phyloP scores from a whole-genome alignment of 2,888 invertebrate genomes.

The Harpalus rubripes region DNA sequence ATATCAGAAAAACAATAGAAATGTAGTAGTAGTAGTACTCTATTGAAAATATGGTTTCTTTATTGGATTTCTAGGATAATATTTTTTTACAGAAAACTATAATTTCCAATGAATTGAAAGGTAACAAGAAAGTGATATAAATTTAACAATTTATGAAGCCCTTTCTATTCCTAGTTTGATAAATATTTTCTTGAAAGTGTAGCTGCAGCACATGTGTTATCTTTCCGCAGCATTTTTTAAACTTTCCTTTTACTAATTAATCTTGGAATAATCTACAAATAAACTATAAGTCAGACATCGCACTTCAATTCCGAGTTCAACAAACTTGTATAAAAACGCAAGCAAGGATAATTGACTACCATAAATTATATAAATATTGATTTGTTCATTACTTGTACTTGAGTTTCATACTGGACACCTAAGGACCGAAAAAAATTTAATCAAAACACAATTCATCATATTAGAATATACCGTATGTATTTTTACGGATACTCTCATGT shows the following conservation, averaged over 20 bases:
- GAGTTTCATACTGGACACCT: conserved; percentile 18
- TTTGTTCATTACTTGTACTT: neutral
- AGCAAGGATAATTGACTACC: conserved; percentile 17
- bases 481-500: conserved; percentile 7
- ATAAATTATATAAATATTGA: conserved; percentile 22
- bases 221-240: conserved; percentile 31
- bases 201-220: conserved; percentile 25
- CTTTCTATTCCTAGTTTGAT: conserved; percentile 42
- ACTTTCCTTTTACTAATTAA: conserved; percentile 50
- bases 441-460: conserved; percentile 63
- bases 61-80: neutral
- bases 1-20: too few species aligned
- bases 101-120: conserved; percentile 21
- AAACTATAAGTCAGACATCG: conserved; percentile 17
- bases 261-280: conserved; percentile 30
- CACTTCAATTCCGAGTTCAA: conserved; percentile 34
- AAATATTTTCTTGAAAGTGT: conserved; percentile 42
- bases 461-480: conserved; percentile 52
- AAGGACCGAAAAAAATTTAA: conserved; percentile 56
- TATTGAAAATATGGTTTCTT: neutral
- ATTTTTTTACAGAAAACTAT: neutral
- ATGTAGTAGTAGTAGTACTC: too few species aligned
- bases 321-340: conserved; percentile 27
- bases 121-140: conserved; percentile 18
- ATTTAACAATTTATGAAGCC: conserved; percentile 41